Evolutionary conservation across 2,113 vertebrate genomes (phyloP), one percentile per base, ranked within the genome.

Genomic region (Ardeotis arabs): DNA sequence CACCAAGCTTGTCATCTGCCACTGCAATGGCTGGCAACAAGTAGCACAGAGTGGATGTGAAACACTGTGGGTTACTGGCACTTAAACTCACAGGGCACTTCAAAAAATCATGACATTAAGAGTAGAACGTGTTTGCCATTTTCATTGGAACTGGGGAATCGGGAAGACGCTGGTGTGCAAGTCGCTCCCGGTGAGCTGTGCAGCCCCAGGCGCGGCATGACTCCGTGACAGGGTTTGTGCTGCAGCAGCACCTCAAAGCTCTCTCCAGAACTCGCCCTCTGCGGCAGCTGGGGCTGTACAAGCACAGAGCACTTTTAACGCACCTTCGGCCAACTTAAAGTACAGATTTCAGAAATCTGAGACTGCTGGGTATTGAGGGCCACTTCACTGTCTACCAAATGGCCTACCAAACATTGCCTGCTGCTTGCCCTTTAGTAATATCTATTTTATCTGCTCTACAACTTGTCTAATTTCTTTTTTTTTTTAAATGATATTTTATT

Each of bases 71-170:
- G 22, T 52, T 52, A 70, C 14, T 56, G 64, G 31, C 67, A 44
- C 56, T 41, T 52, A 10, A 37, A 64, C 35, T 29, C 81, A 29
- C 1, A 28, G 59, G 35, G 23, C 33, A 25, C 47, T 39, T 76
- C 17, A 29, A 23, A 74, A 66, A 35, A 14, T 8, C 64, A 29
- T 0, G 0, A 31, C 3, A 22, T 33, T 66, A 41, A 79, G 49
- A 22, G 24, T 44, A 47, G 69, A 74, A 78, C 2, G 2, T 21
- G 37, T 59, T 70, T 78, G 56, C 47, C 25, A 11, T 62, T 87
- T 62, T 62, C 74, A 23, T 1, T 33, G 86, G 59, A 77, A 29
- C 1, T 20, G 58, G 60, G 49, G 14, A 73, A 21, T 17, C 0
- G 6, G 64, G 55, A 47, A 67, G 73, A 44, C 4, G 3, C 1